Base-by-base conservation (phyloP, 2,888 invertebrate species). In the Glomeris marginata region DNA sequence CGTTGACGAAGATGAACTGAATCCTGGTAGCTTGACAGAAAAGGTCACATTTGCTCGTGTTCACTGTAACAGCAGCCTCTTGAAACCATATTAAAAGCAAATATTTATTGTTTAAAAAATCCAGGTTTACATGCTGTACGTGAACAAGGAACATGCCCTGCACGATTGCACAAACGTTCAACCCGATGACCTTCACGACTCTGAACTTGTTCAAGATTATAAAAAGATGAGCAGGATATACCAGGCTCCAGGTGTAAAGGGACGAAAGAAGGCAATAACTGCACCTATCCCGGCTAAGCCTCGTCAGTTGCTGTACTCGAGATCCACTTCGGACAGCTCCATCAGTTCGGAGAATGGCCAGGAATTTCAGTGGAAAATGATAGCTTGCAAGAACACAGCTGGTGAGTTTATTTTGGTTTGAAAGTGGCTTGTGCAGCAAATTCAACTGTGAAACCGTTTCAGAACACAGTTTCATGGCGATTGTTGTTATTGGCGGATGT, bases 161-260 rank as follows among this genome's bases (percentile, higher is more conserved):
- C 81, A 82, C 59, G 85, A 86, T 70, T 85, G 84, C 69, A 76
- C 77, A 53, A 81, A 82, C 62, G 71, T 84, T 61, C 82, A 82
- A 6, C 64, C 62, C 47, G 71, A 72, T 18, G 74, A 75, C 53
- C 67, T 74, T 51, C 79, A 77, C 54, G 80, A 84, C 65, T 80
- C 81, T 22, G 82, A 83, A 61, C 75, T 83, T 55, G 78, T 85
- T 36, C 79, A 78, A 63, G 82, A 83, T 67, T 84, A 84, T 69
- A 80, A 82, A 61, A 72, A 74, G 57, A 65, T 72, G 61, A 59
- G 46, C 52, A 54, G 54, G 34, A 28, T 34, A 22, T 20, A 44
- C 18, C 41, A 51, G 46, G 34, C 18, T 5, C 45, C 48, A 10
- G 41, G 28, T 8, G 42, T 41, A 37, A 55, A 49, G 34, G 49